Base-by-base conservation (phyloP, 1,140 invertebrate species). In the Hylaeus volcanicus region DNA sequence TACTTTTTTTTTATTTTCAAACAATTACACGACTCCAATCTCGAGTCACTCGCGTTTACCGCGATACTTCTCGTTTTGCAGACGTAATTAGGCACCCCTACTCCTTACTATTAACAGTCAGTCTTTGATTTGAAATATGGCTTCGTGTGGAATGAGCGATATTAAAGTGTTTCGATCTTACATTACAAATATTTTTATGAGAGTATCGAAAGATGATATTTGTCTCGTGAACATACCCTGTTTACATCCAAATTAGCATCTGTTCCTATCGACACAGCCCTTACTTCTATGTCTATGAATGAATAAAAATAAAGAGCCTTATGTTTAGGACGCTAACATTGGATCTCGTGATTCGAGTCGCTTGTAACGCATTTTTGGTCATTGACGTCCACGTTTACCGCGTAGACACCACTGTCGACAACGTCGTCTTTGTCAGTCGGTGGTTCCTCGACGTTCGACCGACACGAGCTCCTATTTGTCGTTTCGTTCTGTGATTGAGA, bases 91-190 rank as follows among this genome's bases (percentile, higher is more conserved):
- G 26, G 26, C 0, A 26, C 0, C 26, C 26, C 26, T 26, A 26
- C 74, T 45, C 79, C 48, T 88, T 88, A 87, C 86, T 86, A 87
- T 66, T 84, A 85, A 15, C 5, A 66, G 83, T 56, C 87, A 88
- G 86, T 89, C 88, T 88, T 89, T 82, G 12, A 39, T 78, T 83
- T 51, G 64, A 72, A 61, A 70, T 43, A 9, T 75, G 9, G 6
- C 78, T 68, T 51, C 39, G 14, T 66, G 41, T 48, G n/a, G 68
- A 68, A 26, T 43, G 60, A 75, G 45, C 39, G 9, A 60, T 43
- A 12, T 26, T n/a, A n/a, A 56, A 81, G 45, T 58, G 43, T n/a
- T 77, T 74, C 8, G 39, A 48, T 26, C 2, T 2, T 45, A 3
- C 2, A 45, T 3, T 1, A 5, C 43, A 45, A 45, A 45, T 45